Evolutionary conservation across 2,888 invertebrate genomes (phyloP), one percentile per base, ranked within the genome.

Genomic region (Leptinotarsa peninsularis): DNA sequence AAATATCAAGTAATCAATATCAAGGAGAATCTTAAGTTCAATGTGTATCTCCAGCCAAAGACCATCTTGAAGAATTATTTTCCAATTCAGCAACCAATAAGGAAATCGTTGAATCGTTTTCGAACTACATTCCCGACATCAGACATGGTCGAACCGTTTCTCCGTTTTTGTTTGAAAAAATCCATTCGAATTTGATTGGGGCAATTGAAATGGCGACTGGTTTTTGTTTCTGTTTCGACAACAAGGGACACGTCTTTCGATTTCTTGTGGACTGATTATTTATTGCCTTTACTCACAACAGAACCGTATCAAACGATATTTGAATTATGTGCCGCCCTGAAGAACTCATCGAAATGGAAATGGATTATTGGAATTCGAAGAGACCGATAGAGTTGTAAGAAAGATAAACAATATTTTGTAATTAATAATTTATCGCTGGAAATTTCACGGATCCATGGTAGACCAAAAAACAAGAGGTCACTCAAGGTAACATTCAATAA

Each of bases 141-240:
- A 81, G 83, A 83, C 82, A 84, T 84, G 85, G 84, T 73, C 80
- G 82, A 81, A 78, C 80, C 78, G 80, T 81, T 78, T 75, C 71
- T 71, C 56, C 79, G 80, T 82, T 83, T 80, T 78, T 78, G 77
- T 71, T 69, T 74, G 76, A 79, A 85, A 85, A 84, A 84, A 82
- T 80, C 76, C 82, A 78, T 81, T 82, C 82, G 83, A 83, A 85
- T 86, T 86, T 86, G 85, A 87, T 87, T 87, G 86, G 87, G 83
- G 82, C 86, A 84, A 86, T 86, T 86, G 85, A 83, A 85, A 84
- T 82, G 84, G 84, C 84, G 86, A 86, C 87, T 85, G 84, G 87
- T 87, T 87, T 87, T 87, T 87, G 83, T 82, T 79, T 77, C 75
- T 71, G 80, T 78, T 78, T 82, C 80, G 80, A 78, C 78, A 77